Percentiles rank a stretch among this genome's conserved stretches.
These are phyloP conservation scores for Peromyscus californicus DNA, from an alignment of 2,113 vertebrate genomes.

Conservation along the genomic window DNA sequence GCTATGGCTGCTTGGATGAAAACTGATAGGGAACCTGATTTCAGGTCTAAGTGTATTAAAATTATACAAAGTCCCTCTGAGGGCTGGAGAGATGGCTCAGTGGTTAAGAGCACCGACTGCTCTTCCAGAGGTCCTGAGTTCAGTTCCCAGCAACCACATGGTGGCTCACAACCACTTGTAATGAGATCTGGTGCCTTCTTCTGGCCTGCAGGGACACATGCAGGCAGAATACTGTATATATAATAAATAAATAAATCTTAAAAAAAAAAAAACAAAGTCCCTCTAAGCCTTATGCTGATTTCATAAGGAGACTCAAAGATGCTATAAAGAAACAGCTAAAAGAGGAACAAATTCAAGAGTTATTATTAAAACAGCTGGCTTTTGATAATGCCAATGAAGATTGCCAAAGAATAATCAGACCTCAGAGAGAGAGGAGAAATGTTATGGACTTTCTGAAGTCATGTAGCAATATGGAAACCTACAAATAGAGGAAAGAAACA, in stretches of 20 bases:
- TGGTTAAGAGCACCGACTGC: no score
- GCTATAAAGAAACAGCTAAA: neutral
- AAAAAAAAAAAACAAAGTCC: no score
- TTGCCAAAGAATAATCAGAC: neutral
- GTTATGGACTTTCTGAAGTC: neutral
- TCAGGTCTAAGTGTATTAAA: neutral
- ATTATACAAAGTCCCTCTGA: neutral
- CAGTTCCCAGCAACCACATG: no score
- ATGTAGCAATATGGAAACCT: neutral
- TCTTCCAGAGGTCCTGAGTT: no score
- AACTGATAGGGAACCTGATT: neutral
- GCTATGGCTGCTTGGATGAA: neutral
- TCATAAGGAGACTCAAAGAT: neutral
- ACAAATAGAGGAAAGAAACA: neutral
- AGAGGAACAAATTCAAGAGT: neutral
- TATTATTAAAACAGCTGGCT: neutral
- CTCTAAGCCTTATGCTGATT: neutral
- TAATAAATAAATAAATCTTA: no score
- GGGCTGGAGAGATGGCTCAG: no score
- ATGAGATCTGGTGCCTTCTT: no score
- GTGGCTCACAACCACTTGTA: no score
- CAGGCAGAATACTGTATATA: no score
- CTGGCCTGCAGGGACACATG: no score
- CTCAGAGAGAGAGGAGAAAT: neutral
- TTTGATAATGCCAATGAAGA: neutral